Evolutionary conservation across 2,888 invertebrate genomes (phyloP).

Genomic region (Copidosoma aretas): DNA sequence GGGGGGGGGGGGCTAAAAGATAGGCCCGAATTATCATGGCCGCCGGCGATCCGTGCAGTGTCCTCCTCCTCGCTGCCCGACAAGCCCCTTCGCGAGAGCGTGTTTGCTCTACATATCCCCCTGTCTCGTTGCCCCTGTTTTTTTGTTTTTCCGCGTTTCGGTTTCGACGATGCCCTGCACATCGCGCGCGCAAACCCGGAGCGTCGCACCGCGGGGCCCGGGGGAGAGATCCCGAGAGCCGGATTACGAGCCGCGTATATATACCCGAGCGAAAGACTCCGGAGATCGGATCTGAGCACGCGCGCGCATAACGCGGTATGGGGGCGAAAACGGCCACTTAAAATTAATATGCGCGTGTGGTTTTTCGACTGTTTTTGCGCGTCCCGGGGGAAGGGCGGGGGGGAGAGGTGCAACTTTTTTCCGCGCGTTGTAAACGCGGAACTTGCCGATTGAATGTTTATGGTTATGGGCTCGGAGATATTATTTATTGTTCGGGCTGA

Average conservation of each 20-base stretch:
- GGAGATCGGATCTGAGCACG: constrained; percentile 27
- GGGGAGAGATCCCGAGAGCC: neutral
- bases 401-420: neutral
- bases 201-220: neutral
- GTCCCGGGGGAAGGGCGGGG: neutral
- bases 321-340: constrained; percentile 31
- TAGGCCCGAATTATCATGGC: constrained; percentile 28
- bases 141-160: constrained; percentile 19
- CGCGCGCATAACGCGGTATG: neutral
- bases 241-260: neutral
- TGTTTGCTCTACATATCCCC: constrained; percentile 26
- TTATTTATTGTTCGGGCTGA: constrained; percentile 40
- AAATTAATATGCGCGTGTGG: constrained; percentile 37
- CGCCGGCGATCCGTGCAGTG: constrained; percentile 23
- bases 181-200: no score
- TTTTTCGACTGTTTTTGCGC: constrained; percentile 11
- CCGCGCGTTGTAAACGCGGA: neutral
- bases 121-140: neutral
- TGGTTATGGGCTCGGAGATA: constrained; percentile 36
- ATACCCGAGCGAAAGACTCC: neutral
- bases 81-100: neutral
- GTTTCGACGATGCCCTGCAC: constrained; percentile 28
- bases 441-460: constrained; percentile 39
- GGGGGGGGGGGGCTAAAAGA: no score
- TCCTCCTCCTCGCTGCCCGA: neutral